phyloP scores from a whole-genome alignment of 1,140 invertebrate genomes.

The Caenorhabditis tropicalis region DNA sequence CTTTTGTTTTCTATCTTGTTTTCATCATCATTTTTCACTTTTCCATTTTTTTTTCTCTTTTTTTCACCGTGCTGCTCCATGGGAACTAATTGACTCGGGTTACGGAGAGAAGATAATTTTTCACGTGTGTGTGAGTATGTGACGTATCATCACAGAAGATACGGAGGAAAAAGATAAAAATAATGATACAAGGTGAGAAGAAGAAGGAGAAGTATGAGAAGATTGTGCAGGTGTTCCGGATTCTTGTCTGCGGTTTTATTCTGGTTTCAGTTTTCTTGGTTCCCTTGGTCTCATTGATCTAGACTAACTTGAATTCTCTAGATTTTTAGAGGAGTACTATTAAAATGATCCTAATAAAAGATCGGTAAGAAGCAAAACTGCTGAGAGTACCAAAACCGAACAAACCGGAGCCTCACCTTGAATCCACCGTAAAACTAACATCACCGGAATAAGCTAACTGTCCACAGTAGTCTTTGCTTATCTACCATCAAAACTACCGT shows the following conservation, averaged over 20 bases:
- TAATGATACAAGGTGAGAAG: background rate
- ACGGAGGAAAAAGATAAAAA: too few species aligned
- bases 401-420: too few species aligned
- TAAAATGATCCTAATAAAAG: too few species aligned
- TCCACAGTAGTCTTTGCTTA: too few species aligned
- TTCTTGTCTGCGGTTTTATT: constrained; percentile 37
- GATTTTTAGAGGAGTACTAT: too few species aligned
- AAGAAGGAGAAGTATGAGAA: background rate
- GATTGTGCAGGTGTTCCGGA: background rate
- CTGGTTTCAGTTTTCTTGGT: background rate
- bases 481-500: too few species aligned
- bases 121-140: too few species aligned
- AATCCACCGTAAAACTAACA: too few species aligned
- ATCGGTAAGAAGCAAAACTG: too few species aligned
- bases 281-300: background rate
- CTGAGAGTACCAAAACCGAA: too few species aligned
- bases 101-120: constrained; percentile 1
- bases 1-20: background rate
- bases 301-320: background rate
- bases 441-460: too few species aligned
- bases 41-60: background rate
- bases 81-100: constrained; percentile 17
- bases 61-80: background rate
- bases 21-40: background rate
- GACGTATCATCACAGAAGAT: background rate